phyloP scores from a whole-genome alignment of 1,140 invertebrate species.

The Achroia grisella region DNA sequence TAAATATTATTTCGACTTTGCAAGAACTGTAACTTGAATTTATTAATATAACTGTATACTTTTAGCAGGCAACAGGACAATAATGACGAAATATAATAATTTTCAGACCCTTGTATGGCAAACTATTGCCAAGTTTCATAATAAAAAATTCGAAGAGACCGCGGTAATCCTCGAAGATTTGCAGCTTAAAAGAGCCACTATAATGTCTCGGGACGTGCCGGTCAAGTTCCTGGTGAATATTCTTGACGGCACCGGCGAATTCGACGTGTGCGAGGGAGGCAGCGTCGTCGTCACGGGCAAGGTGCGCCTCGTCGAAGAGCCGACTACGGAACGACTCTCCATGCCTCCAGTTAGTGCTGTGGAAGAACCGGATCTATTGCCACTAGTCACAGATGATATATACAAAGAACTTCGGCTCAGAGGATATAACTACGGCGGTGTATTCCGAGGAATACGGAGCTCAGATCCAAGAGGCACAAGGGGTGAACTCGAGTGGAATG shows the following conservation, averaged over 20 bases:
- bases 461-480: conserved; percentile 79
- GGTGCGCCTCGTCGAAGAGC: conserved; percentile 75
- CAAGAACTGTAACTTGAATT: too few relatives aligned
- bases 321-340: conserved; percentile 69
- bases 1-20: too few relatives aligned
- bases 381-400: conserved; percentile 83
- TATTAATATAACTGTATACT: too few relatives aligned
- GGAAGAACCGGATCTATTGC: conserved; percentile 67
- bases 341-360: conserved; percentile 69
- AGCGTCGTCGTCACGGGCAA: conserved; percentile 85
- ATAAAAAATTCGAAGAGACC: conserved; percentile 84
- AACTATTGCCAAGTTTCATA: conserved; percentile 89
- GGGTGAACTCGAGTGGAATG: conserved; percentile 86
- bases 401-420: conserved; percentile 95
- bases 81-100: not conserved
- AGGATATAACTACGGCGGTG: conserved; percentile 94
- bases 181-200: conserved; percentile 92
- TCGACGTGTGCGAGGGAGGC: conserved; percentile 93
- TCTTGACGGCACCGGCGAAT: conserved; percentile 90
- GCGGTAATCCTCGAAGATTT: conserved; percentile 92
- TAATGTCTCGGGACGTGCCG: conserved; percentile 87
- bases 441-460: conserved; percentile 87
- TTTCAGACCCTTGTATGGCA: conserved; percentile 90
- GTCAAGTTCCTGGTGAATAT: conserved; percentile 93
- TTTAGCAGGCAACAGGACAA: too few relatives aligned